Base-by-base conservation (phyloP, 2,797 vertebrate species). In the Microhierax caerulescens region DNA sequence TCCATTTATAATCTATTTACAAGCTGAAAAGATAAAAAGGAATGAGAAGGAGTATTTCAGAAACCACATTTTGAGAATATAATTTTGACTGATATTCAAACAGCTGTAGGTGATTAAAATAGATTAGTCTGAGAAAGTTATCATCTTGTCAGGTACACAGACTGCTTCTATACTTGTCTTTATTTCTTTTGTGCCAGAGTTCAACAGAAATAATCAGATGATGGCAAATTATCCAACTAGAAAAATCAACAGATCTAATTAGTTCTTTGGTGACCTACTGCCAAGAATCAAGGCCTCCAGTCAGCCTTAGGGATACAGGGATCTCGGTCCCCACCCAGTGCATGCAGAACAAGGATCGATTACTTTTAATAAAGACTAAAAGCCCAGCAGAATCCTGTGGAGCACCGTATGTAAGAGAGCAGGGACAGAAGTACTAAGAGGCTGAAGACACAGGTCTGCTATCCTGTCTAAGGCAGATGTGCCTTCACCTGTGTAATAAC, bases 51-150 rank as follows among this genome's bases (percentile, higher is more conserved):
- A 73, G 3, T 22, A 25, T 79, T 81, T 95, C 68, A 95, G 82
- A 70, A 88, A 37, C 13, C 63, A 21, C 73, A 36, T 88, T 77
- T 96, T 77, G 64, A 92, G 57, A 54, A 61, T 47, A 84, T 54
- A 2, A 63, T 83, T 90, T 48, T 76, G 75, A 59, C 37, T 86
- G 85, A 70, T 47, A 21, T 61, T 64, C 32, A 80, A 30, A 88
- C 60, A 75, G 12, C 48, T 93, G 59, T 64, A 85, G 43, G 8
- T 85, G 32, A 54, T 78, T 69, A 24, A 25, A 53, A 68, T 11
- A 68, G 36, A 32, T 34, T 60, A 64, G 23, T 70, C 21, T 75
- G 61, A 65, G 48, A 70, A 51, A 56, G n/a, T 65, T 69, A 39
- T 15, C 39, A 50, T 34, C 48, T 87, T 85, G 24, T 45, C 70